phyloP scores from a whole-genome alignment of 2,113 vertebrate species.

The Arvicanthis niloticus region DNA sequence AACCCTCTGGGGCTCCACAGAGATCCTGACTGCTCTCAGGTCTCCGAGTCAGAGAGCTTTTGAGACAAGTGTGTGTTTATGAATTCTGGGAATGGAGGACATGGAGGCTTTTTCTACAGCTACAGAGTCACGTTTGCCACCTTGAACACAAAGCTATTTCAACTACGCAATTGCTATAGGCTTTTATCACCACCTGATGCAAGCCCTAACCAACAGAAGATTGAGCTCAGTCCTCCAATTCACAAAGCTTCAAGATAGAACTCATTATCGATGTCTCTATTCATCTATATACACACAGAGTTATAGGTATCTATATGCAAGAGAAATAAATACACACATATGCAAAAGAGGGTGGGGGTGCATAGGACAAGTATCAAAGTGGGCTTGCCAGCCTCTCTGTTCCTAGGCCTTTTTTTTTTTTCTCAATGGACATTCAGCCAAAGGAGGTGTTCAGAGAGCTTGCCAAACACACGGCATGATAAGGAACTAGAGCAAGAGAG shows the following conservation, averaged over 20 bases:
- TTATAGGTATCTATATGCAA: not conserved
- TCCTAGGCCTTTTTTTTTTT: not conserved
- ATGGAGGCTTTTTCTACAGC: not conserved
- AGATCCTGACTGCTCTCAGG: not conserved
- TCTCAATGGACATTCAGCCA: not conserved
- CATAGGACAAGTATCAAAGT: not conserved
- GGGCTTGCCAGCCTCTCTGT: not conserved
- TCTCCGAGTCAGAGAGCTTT: not conserved
- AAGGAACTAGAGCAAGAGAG: not conserved
- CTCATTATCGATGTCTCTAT: not conserved
- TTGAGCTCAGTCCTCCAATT: not conserved
- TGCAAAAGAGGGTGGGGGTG: not conserved
- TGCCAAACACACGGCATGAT: not conserved
- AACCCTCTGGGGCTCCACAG: not conserved
- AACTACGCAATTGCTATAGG: not conserved
- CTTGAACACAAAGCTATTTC: not conserved
- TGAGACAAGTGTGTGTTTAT: not conserved
- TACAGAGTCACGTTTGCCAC: not conserved
- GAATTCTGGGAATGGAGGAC: not conserved
- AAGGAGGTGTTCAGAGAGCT: not conserved
- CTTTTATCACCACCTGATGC: not conserved
- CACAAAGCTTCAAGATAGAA: not conserved
- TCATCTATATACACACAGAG: not conserved
- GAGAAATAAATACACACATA: not conserved
- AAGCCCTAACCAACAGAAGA: not conserved